Conservation (phyloP, 2,888 invertebrate species). For the Drosophila heteroneura region DNA sequence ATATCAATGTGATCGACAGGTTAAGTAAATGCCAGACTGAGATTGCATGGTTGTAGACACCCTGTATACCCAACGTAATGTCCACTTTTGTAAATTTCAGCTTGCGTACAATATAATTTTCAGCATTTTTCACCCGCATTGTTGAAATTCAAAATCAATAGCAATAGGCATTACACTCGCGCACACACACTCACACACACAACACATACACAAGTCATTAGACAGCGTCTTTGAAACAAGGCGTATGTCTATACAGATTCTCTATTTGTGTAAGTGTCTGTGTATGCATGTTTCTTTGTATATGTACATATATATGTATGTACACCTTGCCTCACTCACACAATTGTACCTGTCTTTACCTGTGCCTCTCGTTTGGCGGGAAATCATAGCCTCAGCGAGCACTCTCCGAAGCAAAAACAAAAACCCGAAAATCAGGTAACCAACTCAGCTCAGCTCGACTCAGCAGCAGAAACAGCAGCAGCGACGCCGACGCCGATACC, state of each 20-base stretch:
- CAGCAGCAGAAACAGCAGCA: conserved; percentile 27
- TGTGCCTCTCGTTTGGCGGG: conserved; percentile 79
- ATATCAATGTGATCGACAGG: not conserved
- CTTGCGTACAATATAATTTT: conserved; percentile 73
- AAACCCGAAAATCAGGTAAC: conserved; percentile 84
- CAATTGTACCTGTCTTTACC: conserved; percentile 68
- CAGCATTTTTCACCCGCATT: conserved; percentile 80
- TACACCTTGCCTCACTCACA: conserved; percentile 60
- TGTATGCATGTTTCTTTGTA: conserved; percentile 44
- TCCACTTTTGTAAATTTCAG: conserved; percentile 61
- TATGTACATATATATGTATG: conserved; percentile 39
- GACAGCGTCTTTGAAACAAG: conserved; percentile 60
- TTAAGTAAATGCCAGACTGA: too few relatives aligned
- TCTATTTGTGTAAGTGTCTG: conserved; percentile 26
- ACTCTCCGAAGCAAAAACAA: conserved; percentile 64
- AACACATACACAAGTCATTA: conserved; percentile 30
- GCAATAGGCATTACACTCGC: conserved; percentile 33
- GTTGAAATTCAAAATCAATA: conserved; percentile 73
- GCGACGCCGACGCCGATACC: conserved; percentile 26
- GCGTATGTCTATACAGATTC: conserved; percentile 33
- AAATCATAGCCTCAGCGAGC: conserved; percentile 64
- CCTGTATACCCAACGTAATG: conserved; percentile 50
- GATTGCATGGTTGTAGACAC: conserved; percentile 20
- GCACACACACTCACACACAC: not conserved
- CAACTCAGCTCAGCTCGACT: conserved; percentile 40